Evolutionary conservation across 2,797 vertebrate genomes (phyloP).

Genomic region (Phyllotis vaccarum): DNA sequence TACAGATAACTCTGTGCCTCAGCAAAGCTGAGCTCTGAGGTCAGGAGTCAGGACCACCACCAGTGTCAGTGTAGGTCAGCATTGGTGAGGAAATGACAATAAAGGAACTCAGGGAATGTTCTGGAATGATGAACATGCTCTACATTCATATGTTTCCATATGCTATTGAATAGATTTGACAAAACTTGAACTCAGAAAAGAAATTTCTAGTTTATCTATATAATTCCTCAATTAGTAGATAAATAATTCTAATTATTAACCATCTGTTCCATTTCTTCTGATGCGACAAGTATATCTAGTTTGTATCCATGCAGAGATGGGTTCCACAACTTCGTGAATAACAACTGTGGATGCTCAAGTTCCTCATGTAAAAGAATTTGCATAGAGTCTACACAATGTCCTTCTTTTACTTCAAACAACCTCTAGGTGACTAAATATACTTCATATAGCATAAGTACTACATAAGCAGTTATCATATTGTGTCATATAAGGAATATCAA

Average conservation of each 20-base stretch:
- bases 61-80: background rate
- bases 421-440: background rate
- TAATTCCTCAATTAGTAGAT: background rate
- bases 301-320: background rate
- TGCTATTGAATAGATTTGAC: background rate
- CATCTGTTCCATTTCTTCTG: background rate
- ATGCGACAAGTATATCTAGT: background rate
- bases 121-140: background rate
- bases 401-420: background rate
- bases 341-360: background rate
- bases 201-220: background rate
- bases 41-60: background rate
- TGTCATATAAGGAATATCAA: background rate
- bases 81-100: no score
- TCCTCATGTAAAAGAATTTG: background rate
- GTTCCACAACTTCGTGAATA: background rate
- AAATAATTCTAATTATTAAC: slow-evolving; percentile 31
- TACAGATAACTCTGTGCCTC: background rate
- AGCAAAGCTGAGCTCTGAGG: background rate
- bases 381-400: background rate
- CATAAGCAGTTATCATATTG: background rate
- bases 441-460: background rate
- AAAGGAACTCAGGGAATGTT: background rate
- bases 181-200: slow-evolving; percentile 15
- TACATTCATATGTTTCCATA: background rate